These are phyloP conservation scores for Epinephelus fuscoguttatus DNA, from an alignment of 2,113 vertebrate species.

Conservation along the genomic window DNA sequence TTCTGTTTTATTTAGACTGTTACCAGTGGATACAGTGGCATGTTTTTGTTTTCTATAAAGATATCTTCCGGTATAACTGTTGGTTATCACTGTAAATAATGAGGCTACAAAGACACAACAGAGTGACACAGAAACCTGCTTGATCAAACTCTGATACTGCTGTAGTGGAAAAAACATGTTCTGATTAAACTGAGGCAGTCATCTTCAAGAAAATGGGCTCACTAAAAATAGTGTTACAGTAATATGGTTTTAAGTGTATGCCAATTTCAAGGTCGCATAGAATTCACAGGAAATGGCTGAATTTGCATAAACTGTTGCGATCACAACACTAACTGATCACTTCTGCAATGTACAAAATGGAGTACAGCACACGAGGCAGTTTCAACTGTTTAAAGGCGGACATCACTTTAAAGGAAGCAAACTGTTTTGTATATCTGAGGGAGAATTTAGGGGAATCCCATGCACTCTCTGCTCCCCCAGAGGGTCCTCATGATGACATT, in stretches of 20 bases:
- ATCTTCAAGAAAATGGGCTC: background rate
- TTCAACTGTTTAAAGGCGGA: background rate
- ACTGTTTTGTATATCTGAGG: constrained; percentile 28
- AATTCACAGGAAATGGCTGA: too few relatives aligned
- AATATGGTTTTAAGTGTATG: too few relatives aligned
- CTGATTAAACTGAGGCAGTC: background rate
- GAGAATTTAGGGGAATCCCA: constrained; percentile 70
- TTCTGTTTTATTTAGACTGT: background rate
- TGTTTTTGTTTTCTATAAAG: background rate
- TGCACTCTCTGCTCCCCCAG: constrained; percentile 19
- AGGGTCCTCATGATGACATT: constrained; percentile 29
- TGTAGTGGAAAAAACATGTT: background rate
- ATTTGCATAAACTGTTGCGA: too few relatives aligned
- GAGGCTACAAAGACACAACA: background rate
- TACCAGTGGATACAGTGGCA: background rate
- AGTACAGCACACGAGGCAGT: too few relatives aligned
- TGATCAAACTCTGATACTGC: background rate
- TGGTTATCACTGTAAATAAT: background rate
- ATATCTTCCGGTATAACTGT: background rate
- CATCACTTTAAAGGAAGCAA: background rate
- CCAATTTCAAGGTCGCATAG: too few relatives aligned
- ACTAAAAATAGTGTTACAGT: too few relatives aligned
- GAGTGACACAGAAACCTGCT: background rate
- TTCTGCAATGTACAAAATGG: background rate
- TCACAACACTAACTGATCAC: too few relatives aligned